Evolutionary conservation across 2,888 invertebrate species (phyloP).

Genomic region (Tenthredo livida): DNA sequence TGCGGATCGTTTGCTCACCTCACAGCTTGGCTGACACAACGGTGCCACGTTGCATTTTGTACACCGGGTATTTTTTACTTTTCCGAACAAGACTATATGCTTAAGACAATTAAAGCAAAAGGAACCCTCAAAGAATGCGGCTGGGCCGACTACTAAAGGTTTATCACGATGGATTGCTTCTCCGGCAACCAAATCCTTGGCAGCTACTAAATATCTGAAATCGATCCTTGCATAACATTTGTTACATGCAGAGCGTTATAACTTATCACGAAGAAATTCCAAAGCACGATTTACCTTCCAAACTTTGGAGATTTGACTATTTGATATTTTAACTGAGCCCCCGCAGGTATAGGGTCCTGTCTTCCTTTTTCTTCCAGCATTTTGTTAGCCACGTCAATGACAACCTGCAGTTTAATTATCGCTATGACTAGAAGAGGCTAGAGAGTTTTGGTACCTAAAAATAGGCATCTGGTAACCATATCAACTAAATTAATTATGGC

Average conservation of each 20-base stretch:
- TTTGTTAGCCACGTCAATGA: background rate
- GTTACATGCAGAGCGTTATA: no score
- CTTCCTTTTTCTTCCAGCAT: background rate
- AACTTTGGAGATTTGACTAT: conserved; percentile 45
- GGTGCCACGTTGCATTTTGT: conserved; percentile 73
- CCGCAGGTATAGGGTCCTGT: background rate
- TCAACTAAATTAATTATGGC: background rate
- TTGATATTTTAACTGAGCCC: background rate
- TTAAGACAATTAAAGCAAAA: conserved; percentile 73
- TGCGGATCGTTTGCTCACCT: conserved; percentile 64
- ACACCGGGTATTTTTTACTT: conserved; percentile 61
- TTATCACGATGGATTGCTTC: conserved; percentile 87
- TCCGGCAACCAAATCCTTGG: conserved; percentile 83
- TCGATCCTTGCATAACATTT: background rate
- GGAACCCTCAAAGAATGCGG: conserved; percentile 60
- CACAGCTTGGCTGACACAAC: conserved; percentile 73
- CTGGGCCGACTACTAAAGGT: conserved; percentile 88
- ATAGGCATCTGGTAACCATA: background rate
- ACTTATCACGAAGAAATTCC: background rate
- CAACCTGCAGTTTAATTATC: background rate
- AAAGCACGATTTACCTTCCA: conserved; percentile 58
- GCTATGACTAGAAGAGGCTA: background rate
- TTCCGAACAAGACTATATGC: conserved; percentile 57
- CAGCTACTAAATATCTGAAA: conserved; percentile 84
- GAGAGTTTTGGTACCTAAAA: background rate